Conservation (phyloP, 2,113 vertebrate species). For the Gambusia affinis region DNA sequence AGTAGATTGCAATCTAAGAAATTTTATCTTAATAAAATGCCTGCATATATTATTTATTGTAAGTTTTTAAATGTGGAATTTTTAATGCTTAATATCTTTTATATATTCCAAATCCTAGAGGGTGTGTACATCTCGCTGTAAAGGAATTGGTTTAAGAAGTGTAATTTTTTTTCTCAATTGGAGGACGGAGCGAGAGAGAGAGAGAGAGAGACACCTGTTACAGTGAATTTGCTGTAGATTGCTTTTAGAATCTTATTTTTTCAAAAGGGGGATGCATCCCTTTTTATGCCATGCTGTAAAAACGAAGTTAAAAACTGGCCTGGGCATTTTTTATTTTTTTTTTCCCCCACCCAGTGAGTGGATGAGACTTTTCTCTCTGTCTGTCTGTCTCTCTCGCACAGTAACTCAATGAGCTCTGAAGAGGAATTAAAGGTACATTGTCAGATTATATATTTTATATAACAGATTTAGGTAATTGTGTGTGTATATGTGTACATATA, state of each 20-base stretch:
- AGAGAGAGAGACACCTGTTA: slow-evolving; percentile 60
- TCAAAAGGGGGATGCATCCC: slow-evolving; percentile 88
- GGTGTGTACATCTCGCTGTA: slow-evolving; percentile 99
- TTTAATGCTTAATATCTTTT: slow-evolving; percentile 99
- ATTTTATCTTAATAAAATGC: slow-evolving; percentile 97
- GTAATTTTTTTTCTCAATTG: slow-evolving; percentile 98
- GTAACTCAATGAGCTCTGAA: slow-evolving; percentile 98
- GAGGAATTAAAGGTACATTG: slow-evolving; percentile 94
- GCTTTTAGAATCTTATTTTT: slow-evolving; percentile 99
- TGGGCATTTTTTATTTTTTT: slow-evolving; percentile 70
- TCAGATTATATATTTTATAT: slow-evolving; percentile 99
- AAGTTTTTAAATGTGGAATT: slow-evolving; percentile 99
- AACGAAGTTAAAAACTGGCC: slow-evolving; percentile 86
- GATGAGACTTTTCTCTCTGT: slow-evolving; percentile 91
- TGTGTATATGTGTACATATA: slow-evolving; percentile 82
- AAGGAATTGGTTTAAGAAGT: slow-evolving; percentile 98
- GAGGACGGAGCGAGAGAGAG: slow-evolving; percentile 62
- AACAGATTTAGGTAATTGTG: slow-evolving; percentile 95
- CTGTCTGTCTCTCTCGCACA: slow-evolving; percentile 92
- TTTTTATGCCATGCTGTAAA: slow-evolving; percentile 99
- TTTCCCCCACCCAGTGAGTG: slow-evolving; percentile 88
- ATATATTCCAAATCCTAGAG: slow-evolving; percentile 96
- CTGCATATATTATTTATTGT: slow-evolving; percentile 99
- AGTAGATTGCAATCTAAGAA: slow-evolving; percentile 92
- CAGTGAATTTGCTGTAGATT: slow-evolving; percentile 96